These are phyloP conservation scores for Synergus gifuensis DNA, from an alignment of 2,888 invertebrate genomes.

Conservation along the genomic window DNA sequence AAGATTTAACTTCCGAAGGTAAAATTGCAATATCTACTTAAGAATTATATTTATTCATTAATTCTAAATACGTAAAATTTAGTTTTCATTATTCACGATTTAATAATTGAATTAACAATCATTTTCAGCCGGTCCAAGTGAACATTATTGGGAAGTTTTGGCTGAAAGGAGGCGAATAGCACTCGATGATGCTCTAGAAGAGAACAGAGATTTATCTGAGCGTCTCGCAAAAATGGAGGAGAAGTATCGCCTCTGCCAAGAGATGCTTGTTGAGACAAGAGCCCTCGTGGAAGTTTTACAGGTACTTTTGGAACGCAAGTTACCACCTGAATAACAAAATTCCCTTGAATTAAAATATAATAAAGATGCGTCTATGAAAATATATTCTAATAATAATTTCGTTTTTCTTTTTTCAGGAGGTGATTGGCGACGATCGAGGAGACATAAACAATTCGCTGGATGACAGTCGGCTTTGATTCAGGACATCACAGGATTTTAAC, in stretches of 20 bases:
- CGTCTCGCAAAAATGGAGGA: conserved; percentile 81
- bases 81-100: background rate
- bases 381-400: conserved; percentile 43
- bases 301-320: conserved; percentile 75
- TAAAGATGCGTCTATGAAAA: background rate
- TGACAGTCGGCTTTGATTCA: conserved; percentile 57
- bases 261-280: conserved; percentile 87
- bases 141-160: conserved; percentile 87
- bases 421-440: conserved; percentile 81
- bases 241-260: conserved; percentile 84
- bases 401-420: conserved; percentile 79
- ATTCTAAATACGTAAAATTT: background rate
- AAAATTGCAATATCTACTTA: conserved; percentile 44
- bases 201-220: conserved; percentile 83
- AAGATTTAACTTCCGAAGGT: conserved; percentile 85
- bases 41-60: background rate
- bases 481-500: conserved; percentile 45
- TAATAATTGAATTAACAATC: background rate
- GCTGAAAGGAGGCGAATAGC: conserved; percentile 87
- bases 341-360: background rate
- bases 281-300: conserved; percentile 87
- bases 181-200: conserved; percentile 85
- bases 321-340: background rate
- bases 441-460: conserved; percentile 75
- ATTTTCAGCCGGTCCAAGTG: conserved; percentile 81